Base-by-base conservation (phyloP, 2,888 invertebrate genomes). In the Pollenia angustigena region DNA sequence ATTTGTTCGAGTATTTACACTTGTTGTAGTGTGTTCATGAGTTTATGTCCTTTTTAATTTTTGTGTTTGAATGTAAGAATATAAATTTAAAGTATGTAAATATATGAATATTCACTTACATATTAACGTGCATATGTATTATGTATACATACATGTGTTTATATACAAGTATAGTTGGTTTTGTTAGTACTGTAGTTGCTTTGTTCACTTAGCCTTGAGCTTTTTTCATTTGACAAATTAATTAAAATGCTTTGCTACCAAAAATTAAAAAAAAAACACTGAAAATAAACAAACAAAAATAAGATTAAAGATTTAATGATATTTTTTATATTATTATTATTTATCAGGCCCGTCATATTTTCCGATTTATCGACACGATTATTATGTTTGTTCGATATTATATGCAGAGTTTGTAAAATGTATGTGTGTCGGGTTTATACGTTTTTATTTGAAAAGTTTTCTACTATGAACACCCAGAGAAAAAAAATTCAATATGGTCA, bases 211-310 rank as follows among this genome's bases (percentile, higher is more conserved):
- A 76, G 80, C 86, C 83, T 81, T 76, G 71, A 83, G 86, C 83
- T 66, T 72, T 86, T 86, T 60, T 76, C 83, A 83, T 86, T 86
- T 80, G 83, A 81, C 86, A 83, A 76, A 86, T 80, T 83, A 83
- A 86, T 82, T 86, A 86, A 86, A 86, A 82, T 82, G 75, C 82
- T 82, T 82, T 75, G 64, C 79, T 80, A 82, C 82, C 79, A 50
- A 80, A 86, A 83, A 76, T 40, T 48, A 60, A 69, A 69, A 69
- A 69, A 69, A 64, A 71, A 68, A 9, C 12, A 7, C 9, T 23
- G 18, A 50, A 75, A 68, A 56, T 52, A 4, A 66, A n/a, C n/a
- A n/a, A n/a, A n/a, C n/a, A n/a, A n/a, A n/a, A n/a, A n/a, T n/a
- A n/a, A n/a, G n/a, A n/a, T n/a, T n/a, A n/a, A n/a, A n/a, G n/a